Percentiles rank a stretch among this genome's conserved stretches.
phyloP scores from a whole-genome alignment of 1,140 invertebrate genomes.

The Branchinecta lindahli region DNA sequence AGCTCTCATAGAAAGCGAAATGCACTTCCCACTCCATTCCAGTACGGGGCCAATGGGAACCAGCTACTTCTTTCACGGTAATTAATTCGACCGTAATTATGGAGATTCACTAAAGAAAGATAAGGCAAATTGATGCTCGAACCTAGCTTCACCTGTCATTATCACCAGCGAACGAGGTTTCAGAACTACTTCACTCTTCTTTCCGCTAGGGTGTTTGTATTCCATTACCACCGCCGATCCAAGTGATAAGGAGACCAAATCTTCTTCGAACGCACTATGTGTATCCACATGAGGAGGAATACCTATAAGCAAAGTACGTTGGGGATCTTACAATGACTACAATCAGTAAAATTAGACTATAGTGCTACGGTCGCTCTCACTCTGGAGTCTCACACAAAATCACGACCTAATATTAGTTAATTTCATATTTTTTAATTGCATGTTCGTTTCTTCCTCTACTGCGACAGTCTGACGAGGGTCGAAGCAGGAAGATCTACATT shows the following conservation, averaged over 20 bases:
- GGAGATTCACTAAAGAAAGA: too few relatives aligned
- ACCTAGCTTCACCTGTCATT: constrained; percentile 64
- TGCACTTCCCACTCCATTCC: too few relatives aligned
- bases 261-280: constrained; percentile 77
- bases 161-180: constrained; percentile 62
- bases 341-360: constrained; percentile 11
- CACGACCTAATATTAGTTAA: neutral
- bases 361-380: neutral
- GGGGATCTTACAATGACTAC: constrained; percentile 10
- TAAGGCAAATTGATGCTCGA: too few relatives aligned
- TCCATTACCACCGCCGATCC: constrained; percentile 75
- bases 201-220: constrained; percentile 47
- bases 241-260: constrained; percentile 75
- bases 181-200: constrained; percentile 45
- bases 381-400: neutral
- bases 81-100: too few relatives aligned
- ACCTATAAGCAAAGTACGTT: constrained; percentile 38
- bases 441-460: neutral
- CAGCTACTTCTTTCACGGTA: too few relatives aligned
- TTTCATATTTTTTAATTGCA: neutral
- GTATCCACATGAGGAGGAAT: constrained; percentile 93
- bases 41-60: too few relatives aligned
- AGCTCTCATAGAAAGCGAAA: too few relatives aligned
- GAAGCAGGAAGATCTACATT: too few relatives aligned
- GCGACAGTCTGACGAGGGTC: too few relatives aligned